Conservation (phyloP, 2,888 invertebrate species). For the Polymixis lichenea region DNA sequence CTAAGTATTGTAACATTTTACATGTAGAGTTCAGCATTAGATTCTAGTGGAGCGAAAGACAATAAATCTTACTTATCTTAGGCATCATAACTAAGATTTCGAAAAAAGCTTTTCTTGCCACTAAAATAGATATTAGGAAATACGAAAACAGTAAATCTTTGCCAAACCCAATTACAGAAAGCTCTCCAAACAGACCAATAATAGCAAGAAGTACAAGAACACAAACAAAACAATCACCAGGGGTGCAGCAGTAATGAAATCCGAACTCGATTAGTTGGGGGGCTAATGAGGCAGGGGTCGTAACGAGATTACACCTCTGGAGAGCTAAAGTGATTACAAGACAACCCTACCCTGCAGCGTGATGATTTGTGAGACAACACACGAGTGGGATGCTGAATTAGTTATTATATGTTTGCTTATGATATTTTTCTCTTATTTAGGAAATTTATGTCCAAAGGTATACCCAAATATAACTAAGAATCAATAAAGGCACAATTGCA, state of each 20-base stretch:
- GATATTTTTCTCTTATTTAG: neutral
- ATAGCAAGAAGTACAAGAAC: conserved; percentile 49
- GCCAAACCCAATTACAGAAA: conserved; percentile 2
- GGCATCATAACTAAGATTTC: neutral
- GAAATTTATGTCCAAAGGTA: neutral
- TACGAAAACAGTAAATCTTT: conserved; percentile 1
- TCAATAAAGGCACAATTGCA: neutral
- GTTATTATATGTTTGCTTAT: conserved; percentile 5
- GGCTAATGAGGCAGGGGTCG: conserved; percentile 79
- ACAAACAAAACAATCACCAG: conserved; percentile 63
- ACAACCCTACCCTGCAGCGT: conserved; percentile 57
- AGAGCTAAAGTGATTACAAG: conserved; percentile 81
- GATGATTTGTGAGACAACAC: conserved; percentile 74
- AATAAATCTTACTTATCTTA: neutral
- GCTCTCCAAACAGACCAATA: conserved; percentile 38
- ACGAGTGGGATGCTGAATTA: conserved; percentile 17
- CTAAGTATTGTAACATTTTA: neutral
- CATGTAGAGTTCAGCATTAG: neutral
- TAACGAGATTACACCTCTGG: conserved; percentile 76
- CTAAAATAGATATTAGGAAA: neutral
- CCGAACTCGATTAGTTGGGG: conserved; percentile 82
- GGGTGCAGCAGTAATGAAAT: conserved; percentile 81
- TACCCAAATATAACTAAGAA: neutral
- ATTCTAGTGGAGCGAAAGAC: neutral
- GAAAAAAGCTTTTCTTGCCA: neutral